Base-by-base conservation (phyloP, 2,797 vertebrate species). In the Odontamblyopus lacepedii region DNA sequence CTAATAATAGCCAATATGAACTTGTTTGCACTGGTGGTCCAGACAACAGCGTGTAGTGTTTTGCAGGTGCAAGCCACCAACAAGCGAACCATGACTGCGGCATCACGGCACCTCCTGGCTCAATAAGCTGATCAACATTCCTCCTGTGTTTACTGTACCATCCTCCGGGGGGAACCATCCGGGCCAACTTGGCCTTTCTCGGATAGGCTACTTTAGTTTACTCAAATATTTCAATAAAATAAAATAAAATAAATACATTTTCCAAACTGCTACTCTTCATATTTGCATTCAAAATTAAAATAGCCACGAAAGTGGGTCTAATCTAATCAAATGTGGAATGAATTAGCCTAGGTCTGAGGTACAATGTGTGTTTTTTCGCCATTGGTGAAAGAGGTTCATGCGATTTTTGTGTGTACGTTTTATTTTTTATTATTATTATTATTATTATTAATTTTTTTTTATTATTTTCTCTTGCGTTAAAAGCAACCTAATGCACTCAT, bases 51-150 rank as follows among this genome's bases (percentile, higher is more conserved):
- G 72, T 83, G 81, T 84, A 48, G 44, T 48, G 13, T 86, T 11
- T 71, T 79, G 76, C 84, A 89, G 86, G 85, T 90, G 85, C 82
- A 77, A 77, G 18, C 71, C 67, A 50, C 67, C 44, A 26, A 80
- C 69, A 60, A 59, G 35, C 4, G 57, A 60, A 9, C 79, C 74
- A 65, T 76, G 72, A 63, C 30, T 38, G 63, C 18, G 64, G 83
- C 78, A 78, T 82, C 77, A 19, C 63, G 60, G 59, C 65, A 71
- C 68, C 83, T 81, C 86, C 78, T 78, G 79, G 80, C 78, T 80
- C 86, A 53, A 61, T 89, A 92, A 91, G 88, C 87, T 85, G 91
- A 88, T 92, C 91, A 92, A 92, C 90, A 92, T 93, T 93, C 91
- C 85, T 90, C 50, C 78, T 82, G 83, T 87, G 82, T 90, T 91